Conservation (phyloP, 2,888 invertebrate genomes). For the Carabus problematicus region DNA sequence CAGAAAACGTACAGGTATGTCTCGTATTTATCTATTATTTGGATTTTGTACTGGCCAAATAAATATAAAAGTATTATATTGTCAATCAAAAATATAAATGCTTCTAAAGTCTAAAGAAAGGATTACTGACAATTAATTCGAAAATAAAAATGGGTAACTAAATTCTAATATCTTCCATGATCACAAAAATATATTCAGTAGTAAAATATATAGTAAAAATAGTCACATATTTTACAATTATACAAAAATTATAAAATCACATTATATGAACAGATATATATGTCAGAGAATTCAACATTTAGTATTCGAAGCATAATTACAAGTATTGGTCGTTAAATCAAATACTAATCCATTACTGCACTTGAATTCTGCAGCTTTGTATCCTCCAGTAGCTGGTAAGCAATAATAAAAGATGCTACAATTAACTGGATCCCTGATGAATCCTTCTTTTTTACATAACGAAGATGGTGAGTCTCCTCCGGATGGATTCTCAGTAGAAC, state of each 20-base stretch:
- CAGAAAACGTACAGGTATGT: no score
- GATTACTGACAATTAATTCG: neutral
- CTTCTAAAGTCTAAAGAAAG: neutral
- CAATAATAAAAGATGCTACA: slow-evolving; percentile 33
- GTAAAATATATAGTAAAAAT: neutral
- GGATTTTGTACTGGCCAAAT: no score
- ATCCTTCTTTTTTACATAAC: slow-evolving; percentile 21
- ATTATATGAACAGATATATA: neutral
- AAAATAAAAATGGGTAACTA: neutral
- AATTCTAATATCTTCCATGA: no score
- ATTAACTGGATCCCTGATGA: slow-evolving; percentile 20
- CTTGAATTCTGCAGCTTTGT: neutral
- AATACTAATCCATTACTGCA: slow-evolving; percentile 23
- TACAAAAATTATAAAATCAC: neutral
- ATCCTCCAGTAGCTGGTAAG: slow-evolving; percentile 1
- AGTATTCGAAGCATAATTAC: slow-evolving; percentile 29
- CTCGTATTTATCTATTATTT: no score
- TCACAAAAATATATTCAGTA: neutral
- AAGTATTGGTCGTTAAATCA: slow-evolving; percentile 14
- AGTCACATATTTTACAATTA: neutral
- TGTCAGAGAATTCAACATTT: slow-evolving; percentile 15
- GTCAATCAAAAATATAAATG: no score
- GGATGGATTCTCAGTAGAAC: neutral
- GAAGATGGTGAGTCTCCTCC: neutral
- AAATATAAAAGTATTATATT: no score